Base-by-base conservation (phyloP, 2,797 vertebrate genomes). In the Aphelocoma californica region DNA sequence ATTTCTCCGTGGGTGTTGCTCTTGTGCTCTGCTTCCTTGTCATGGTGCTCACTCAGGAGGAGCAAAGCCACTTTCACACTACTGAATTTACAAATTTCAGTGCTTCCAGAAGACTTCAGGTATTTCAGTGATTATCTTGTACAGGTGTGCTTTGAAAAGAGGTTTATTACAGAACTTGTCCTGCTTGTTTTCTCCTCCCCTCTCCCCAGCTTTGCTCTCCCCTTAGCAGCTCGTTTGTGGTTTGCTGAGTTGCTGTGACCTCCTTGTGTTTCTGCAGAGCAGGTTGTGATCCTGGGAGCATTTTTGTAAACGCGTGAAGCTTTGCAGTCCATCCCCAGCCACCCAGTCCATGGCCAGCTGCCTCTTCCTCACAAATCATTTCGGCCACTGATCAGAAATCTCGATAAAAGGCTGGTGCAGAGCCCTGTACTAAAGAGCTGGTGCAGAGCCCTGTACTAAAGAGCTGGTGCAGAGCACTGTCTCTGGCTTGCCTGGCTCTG, bases 301-400 rank as follows among this genome's bases (percentile, higher is more conserved):
- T n/a, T 82, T 81, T 28, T 77, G 51, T 29, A 28, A 51, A 31
- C 5, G 38, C 7, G 7, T 81, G 78, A 36, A 54, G 25, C 44
- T 70, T 72, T 4, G 7, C 12, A 44, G 44, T 19, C 44, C 44
- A 44, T 44, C 44, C 44, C 44, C 44, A 40, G 38, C 38, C 38
- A 40, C 38, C 7, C 12, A 44, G 44, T 44, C 44, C 44, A 19
- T 44, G 18, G 18, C 44, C 44, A 8, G 34, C 2, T 2, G 4
- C 24, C 16, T 65, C 5, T 23, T 64, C 24, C 42, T 75, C 40
- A 5, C 5, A 7, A 7, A 11, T 8, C 12, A 32, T 47, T 69
- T 42, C 0, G 1, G 7, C 56, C 20, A 25, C 69, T 58, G 58
- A 1, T 38, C 0, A 1, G 51, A 36, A 72, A 13, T 9, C 14